phyloP scores from a whole-genome alignment of 2,113 vertebrate species.

The Dasypus novemcinctus region DNA sequence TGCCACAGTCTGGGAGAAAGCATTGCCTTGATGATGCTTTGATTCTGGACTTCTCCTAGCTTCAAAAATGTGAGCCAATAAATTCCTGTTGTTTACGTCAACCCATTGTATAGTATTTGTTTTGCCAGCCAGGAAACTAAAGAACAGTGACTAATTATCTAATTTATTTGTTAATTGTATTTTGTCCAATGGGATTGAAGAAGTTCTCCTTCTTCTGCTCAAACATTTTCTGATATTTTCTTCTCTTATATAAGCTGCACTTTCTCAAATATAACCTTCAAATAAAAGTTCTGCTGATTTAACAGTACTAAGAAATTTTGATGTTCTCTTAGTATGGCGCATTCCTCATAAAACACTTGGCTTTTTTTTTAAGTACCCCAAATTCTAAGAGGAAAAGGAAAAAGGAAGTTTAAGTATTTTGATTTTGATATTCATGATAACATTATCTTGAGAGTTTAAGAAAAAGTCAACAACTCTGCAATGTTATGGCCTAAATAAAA shows the following conservation, averaged over 20 bases:
- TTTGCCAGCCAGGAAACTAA: no score
- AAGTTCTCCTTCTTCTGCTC: neutral
- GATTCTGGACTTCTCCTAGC: no score
- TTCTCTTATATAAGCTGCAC: neutral
- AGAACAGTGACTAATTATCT: neutral
- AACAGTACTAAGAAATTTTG: neutral
- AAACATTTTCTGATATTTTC: neutral
- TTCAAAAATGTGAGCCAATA: no score
- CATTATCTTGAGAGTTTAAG: constrained; percentile 17
- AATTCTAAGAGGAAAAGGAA: neutral
- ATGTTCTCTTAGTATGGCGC: neutral
- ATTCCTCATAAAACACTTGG: neutral
- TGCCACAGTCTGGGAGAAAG: no score
- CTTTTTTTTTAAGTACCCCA: neutral
- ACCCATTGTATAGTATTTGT: no score
- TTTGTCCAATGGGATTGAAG: neutral
- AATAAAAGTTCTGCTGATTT: neutral
- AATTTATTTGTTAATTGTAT: neutral
- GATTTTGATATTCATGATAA: constrained; percentile 36
- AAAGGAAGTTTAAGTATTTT: constrained; percentile 22
- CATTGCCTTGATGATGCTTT: no score
- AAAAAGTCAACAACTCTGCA: neutral
- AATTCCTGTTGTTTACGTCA: no score
- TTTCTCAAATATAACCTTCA: neutral
- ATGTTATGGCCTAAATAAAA: constrained; percentile 40